These are phyloP conservation scores for Brachyrhaphis roseni DNA, from an alignment of 2,797 vertebrate genomes.

Conservation along the genomic window DNA sequence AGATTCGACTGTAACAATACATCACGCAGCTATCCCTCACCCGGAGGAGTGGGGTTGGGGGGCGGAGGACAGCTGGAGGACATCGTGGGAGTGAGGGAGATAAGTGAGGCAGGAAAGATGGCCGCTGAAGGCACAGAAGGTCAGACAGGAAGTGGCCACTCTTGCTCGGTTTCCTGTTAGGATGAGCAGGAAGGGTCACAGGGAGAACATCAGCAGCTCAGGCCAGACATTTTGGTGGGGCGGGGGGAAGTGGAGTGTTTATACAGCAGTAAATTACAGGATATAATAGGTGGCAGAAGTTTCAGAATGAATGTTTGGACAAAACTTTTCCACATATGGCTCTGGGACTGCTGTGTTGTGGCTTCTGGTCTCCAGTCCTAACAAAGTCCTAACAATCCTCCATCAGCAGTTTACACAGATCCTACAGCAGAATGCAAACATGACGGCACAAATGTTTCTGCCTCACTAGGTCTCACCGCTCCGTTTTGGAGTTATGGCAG, in stretches of 20 bases:
- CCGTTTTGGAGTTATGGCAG: not conserved
- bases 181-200: constrained; percentile 47
- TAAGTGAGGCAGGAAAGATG: constrained; percentile 57
- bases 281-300: constrained; percentile 12
- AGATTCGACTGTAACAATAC: constrained; percentile 50
- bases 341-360: constrained; percentile 7
- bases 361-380: constrained; percentile 24
- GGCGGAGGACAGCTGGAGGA: constrained; percentile 67
- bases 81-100: constrained; percentile 47
- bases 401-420: not conserved
- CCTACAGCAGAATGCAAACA: constrained; percentile 32
- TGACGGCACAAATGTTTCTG: constrained; percentile 6
- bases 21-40: constrained; percentile 57
- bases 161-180: constrained; percentile 63
- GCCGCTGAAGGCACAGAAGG: constrained; percentile 44
- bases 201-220: constrained; percentile 43
- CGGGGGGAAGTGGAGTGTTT: constrained; percentile 8
- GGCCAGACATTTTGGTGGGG: constrained; percentile 23
- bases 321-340: constrained; percentile 25
- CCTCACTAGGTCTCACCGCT: not conserved
- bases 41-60: constrained; percentile 13
- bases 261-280: constrained; percentile 31
- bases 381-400: not conserved
- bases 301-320: constrained; percentile 30
- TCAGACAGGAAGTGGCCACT: constrained; percentile 63